phyloP scores from a whole-genome alignment of 2,113 vertebrate genomes.

The Burhinus bistriatus region DNA sequence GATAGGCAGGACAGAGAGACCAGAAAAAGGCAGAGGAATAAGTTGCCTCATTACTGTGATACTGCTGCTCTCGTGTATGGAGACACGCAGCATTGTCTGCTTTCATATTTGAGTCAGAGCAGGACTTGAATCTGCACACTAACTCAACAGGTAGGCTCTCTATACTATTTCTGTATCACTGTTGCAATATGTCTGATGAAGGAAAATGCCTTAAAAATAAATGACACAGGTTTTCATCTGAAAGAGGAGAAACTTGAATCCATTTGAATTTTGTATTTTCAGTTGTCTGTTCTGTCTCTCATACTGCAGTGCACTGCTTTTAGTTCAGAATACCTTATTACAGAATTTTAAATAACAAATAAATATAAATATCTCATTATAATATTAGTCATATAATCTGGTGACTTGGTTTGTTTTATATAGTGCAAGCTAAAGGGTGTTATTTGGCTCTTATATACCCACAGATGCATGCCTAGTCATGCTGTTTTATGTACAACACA shows the following conservation, averaged over 20 bases:
- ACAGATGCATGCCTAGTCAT: neutral
- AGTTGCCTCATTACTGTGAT: neutral
- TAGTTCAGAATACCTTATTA: neutral
- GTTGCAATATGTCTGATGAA: neutral
- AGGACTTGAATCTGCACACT: neutral
- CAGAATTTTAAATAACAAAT: neutral
- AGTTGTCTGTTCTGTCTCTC: neutral
- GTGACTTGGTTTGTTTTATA: neutral
- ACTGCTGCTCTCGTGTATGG: neutral
- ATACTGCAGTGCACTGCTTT: neutral
- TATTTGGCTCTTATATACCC: neutral
- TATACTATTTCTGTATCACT: neutral
- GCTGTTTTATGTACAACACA: neutral
- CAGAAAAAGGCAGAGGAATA: neutral
- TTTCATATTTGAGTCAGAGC: neutral
- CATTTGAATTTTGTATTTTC: neutral
- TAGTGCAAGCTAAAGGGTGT: neutral
- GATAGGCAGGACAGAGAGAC: neutral
- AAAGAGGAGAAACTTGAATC: neutral
- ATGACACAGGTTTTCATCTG: neutral
- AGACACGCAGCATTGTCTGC: neutral
- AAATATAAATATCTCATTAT: neutral
- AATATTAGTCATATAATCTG: conserved; percentile 3
- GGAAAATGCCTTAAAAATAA: neutral
- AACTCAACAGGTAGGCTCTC: neutral